Conservation (phyloP, 2,797 vertebrate species). For the Dryobates pubescens region DNA sequence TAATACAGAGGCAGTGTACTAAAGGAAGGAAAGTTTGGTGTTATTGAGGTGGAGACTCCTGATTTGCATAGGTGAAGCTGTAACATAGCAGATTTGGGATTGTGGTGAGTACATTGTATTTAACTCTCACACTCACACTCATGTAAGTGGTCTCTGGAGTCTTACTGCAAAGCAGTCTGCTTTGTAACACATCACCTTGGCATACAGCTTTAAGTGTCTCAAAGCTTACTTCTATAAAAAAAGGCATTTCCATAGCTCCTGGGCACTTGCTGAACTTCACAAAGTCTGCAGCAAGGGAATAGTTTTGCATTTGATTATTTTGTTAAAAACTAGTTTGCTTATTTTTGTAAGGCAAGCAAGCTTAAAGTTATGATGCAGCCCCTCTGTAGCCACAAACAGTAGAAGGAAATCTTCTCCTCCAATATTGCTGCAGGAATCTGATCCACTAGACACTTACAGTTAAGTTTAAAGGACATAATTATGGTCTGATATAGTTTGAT, state of each 20-base stretch:
- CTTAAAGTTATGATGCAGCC: slow-evolving; percentile 5
- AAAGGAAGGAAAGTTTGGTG: neutral
- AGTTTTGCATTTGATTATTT: slow-evolving; percentile 26
- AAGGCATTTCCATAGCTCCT: slow-evolving; percentile 27
- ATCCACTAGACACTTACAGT: neutral
- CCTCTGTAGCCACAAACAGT: neutral
- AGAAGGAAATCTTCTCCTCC: slow-evolving; percentile 40
- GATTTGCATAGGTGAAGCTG: neutral
- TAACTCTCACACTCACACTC: slow-evolving; percentile 32
- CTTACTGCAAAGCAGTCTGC: neutral
- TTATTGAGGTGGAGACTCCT: neutral
- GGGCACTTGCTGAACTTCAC: slow-evolving; percentile 33
- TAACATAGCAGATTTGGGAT: neutral
- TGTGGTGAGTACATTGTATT: neutral
- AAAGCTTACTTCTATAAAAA: slow-evolving; percentile 31
- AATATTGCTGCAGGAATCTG: neutral
- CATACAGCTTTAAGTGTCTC: slow-evolving; percentile 19
- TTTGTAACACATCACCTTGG: slow-evolving; percentile 22
- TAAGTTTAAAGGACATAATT: neutral
- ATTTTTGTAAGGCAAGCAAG: slow-evolving; percentile 39
- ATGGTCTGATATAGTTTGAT: neutral
- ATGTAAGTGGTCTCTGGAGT: slow-evolving; percentile 23
- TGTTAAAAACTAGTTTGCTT: neutral
- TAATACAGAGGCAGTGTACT: neutral
- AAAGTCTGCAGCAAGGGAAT: slow-evolving; percentile 28